Conservation (phyloP, 1,140 invertebrate genomes). For the Parapsyche elsis region DNA sequence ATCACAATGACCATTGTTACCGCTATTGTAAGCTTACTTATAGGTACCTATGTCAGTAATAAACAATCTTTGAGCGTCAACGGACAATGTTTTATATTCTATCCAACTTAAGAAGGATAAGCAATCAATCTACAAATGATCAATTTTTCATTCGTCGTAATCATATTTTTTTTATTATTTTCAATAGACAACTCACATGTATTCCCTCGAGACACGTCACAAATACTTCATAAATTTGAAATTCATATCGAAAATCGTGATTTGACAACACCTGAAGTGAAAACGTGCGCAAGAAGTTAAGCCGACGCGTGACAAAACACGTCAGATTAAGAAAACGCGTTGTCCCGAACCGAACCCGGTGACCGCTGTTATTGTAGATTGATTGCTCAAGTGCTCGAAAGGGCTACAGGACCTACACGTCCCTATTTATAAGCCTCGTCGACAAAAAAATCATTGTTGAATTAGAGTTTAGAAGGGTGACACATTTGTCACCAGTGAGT, state of each 20-base stretch:
- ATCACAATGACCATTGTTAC: no score
- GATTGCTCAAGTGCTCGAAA: slow-evolving; percentile 23
- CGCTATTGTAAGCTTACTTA: no score
- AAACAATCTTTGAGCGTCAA: no score
- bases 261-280: background rate
- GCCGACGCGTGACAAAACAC: slow-evolving; percentile 9
- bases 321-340: slow-evolving; percentile 14
- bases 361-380: slow-evolving; percentile 32
- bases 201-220: no score
- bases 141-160: no score
- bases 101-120: no score
- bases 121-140: no score
- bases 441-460: slow-evolving; percentile 11
- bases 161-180: no score
- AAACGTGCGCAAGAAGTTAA: background rate
- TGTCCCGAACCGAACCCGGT: background rate
- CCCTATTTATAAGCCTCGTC: background rate
- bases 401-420: background rate
- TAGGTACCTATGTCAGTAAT: no score
- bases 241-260: background rate
- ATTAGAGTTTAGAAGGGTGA: background rate
- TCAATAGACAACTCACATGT: no score
- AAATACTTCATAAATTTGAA: no score
- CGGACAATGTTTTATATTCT: no score
- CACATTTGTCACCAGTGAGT: background rate